These are phyloP conservation scores for Brachyptera risi DNA, from an alignment of 2,888 invertebrate genomes.

Conservation along the genomic window DNA sequence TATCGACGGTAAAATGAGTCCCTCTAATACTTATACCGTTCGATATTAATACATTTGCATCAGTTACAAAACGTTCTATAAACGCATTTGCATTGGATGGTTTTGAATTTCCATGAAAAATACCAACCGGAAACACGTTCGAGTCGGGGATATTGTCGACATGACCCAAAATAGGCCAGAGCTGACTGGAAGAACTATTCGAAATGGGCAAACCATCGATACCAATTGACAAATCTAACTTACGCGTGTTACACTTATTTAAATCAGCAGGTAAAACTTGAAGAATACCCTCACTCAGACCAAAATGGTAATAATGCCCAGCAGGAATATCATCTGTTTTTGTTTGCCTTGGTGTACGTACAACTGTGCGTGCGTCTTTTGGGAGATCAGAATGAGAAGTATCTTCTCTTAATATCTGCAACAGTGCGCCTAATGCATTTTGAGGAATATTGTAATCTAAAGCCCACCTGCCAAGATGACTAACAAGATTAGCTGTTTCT, in stretches of 20 bases:
- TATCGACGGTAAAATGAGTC: neutral
- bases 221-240: neutral
- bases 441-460: too few relatives aligned
- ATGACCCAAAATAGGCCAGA: conserved; percentile 1
- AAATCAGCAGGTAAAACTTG: neutral
- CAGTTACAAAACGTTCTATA: conserved; percentile 24
- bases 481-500: too few relatives aligned
- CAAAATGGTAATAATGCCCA: conserved; percentile 4
- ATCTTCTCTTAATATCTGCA: too few relatives aligned
- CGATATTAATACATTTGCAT: conserved; percentile 16
- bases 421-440: too few relatives aligned
- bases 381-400: conserved; percentile 5
- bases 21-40: neutral
- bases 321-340: neutral
- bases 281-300: neutral
- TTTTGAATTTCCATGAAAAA: neutral
- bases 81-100: too few relatives aligned
- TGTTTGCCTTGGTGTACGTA: neutral
- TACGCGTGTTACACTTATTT: neutral
- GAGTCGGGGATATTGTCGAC: too few relatives aligned
- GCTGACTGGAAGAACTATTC: neutral
- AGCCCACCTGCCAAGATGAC: too few relatives aligned
- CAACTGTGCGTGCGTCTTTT: neutral
- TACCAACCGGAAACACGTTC: neutral
- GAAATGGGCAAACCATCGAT: conserved; percentile 1